Conservation (phyloP, 2,113 vertebrate genomes). For the Pluvianellus socialis region DNA sequence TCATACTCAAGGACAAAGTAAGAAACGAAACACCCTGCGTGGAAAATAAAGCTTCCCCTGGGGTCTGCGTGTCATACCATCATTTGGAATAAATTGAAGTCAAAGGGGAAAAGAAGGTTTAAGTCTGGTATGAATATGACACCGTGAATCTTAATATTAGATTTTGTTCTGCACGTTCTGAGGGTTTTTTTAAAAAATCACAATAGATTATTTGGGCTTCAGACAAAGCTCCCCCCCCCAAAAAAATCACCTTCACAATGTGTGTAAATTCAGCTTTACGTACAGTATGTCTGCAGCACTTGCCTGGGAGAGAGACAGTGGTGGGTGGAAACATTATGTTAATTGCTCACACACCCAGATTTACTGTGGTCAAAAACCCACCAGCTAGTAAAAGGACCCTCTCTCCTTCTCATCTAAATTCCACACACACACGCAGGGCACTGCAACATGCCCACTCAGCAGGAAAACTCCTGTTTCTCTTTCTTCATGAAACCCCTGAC, state of each 20-base stretch:
- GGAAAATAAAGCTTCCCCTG: neutral
- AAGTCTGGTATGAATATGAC: neutral
- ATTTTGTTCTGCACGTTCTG: neutral
- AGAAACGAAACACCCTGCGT: neutral
- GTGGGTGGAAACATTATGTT: conserved; percentile 43
- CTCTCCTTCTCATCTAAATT: conserved; percentile 51
- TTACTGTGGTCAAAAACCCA: conserved; percentile 40
- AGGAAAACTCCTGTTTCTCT: neutral
- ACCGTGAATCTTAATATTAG: neutral
- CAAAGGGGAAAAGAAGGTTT: neutral
- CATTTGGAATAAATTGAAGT: neutral
- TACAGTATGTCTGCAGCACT: neutral
- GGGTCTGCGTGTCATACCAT: neutral
- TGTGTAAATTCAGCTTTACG: neutral
- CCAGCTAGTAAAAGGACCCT: neutral
- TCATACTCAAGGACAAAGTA: neutral
- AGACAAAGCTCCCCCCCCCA: neutral
- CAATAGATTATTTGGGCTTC: neutral
- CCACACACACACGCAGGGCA: neutral
- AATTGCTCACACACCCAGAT: conserved; percentile 34
- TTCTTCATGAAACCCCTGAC: neutral
- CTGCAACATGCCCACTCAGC: neutral
- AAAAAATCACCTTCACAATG: neutral
- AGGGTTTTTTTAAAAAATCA: neutral
- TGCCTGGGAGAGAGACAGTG: neutral